Base-by-base conservation (phyloP, 2,888 invertebrate species). In the Odontocerum albicorne region DNA sequence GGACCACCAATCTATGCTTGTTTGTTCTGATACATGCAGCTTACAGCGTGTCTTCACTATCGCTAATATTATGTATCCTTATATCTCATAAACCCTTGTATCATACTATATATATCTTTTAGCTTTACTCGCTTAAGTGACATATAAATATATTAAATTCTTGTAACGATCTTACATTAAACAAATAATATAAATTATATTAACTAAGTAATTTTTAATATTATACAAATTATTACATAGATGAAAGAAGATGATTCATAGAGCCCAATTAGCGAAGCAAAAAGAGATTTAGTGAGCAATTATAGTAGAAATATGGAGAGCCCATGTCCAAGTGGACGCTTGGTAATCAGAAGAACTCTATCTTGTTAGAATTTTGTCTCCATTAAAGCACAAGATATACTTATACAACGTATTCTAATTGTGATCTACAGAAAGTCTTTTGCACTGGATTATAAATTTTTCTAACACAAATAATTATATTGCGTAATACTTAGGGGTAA, bases 1-100 rank as follows among this genome's bases (percentile, higher is more conserved):
- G 61, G 61, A 61, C 61, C 61, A 61, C 61, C 60, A 53, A 59
- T 61, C 56, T 58, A 59, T 53, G 61, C 61, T 61, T 58, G 61
- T 58, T 59, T 54, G 35, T 40, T 20, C 40, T 21, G 21, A 40
- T 40, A 40, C 17, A 10, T 40, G 40, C 51, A 35, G 51, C 56
- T 60, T 49, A 51, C 46, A 53, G 55, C 55, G 33, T 49, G 55
- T 53, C 55, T 40, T 49, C 53, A 53, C 58, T 50, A 52, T 59
- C 53, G 40, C 53, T 54, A 51, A 55, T 46, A 33, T 10, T 33
- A 57, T 47, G 36, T 40, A 50, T 50, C 40, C 44, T 22, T 47
- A 59, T 36, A 42, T 51, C 22, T 53, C 38, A 54, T 22, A 40
- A 40, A 51, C 15, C 32, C 40, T 40, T 49, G 36, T 50, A 55